phyloP scores from a whole-genome alignment of 2,113 vertebrate species.

The Oncorhynchus nerka region DNA sequence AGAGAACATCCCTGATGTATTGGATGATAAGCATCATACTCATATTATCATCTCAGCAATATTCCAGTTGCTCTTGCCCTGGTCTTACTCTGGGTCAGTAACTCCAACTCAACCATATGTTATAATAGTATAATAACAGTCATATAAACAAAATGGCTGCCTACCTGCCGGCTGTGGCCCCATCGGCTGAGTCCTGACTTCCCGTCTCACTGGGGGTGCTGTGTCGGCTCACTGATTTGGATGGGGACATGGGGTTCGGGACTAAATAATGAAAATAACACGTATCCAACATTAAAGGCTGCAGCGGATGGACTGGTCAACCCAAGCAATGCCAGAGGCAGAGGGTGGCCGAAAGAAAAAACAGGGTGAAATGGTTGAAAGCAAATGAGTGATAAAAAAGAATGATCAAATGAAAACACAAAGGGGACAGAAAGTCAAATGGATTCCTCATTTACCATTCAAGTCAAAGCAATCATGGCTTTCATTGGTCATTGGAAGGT shows the following conservation, averaged over 20 bases:
- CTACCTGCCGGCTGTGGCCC: conserved; percentile 88
- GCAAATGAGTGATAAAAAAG: conserved; percentile 1
- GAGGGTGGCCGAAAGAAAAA: conserved; percentile 36
- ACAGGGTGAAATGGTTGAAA: conserved; percentile 68
- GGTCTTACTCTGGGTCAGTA: neutral
- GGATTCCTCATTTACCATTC: conserved; percentile 69
- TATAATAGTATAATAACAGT: no score
- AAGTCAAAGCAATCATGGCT: conserved; percentile 37
- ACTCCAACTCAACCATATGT: neutral
- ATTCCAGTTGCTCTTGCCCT: neutral
- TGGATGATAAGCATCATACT: neutral
- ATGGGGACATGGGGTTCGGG: conserved; percentile 95
- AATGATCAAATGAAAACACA: conserved; percentile 63
- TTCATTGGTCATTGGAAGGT: neutral
- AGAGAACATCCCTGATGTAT: conserved; percentile 3
- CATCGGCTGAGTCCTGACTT: conserved; percentile 94
- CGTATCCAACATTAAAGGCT: conserved; percentile 82
- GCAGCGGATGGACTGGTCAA: conserved; percentile 81
- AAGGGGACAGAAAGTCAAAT: conserved; percentile 71
- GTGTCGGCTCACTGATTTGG: conserved; percentile 84
- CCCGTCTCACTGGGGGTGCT: conserved; percentile 96
- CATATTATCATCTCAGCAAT: neutral
- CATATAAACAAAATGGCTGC: conserved; percentile 21
- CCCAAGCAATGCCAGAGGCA: conserved; percentile 71
- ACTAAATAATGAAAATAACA: conserved; percentile 91